Conservation (phyloP, 2,113 vertebrate species). For the Tragelaphus scriptus region DNA sequence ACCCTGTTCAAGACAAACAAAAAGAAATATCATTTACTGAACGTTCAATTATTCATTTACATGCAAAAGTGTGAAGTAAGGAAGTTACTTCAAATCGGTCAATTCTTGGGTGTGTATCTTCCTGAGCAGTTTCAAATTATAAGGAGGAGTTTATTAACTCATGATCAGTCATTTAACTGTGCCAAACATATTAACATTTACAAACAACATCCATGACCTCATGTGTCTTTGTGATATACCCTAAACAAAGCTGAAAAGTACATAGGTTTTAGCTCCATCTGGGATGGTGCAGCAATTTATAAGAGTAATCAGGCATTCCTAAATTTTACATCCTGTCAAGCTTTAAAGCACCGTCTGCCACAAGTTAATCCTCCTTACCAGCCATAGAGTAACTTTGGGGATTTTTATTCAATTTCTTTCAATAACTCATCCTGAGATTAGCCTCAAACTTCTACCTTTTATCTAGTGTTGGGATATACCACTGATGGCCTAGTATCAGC, state of each 20-base stretch:
- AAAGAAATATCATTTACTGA: not conserved
- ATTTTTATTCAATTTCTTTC: not conserved
- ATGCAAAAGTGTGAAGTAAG: not conserved
- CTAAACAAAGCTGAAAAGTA: not conserved
- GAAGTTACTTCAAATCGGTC: not conserved
- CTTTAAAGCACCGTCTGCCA: not conserved
- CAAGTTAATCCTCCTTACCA: not conserved
- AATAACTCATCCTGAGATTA: not conserved
- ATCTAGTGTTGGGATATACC: not conserved
- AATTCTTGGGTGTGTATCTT: not conserved
- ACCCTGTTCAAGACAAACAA: conserved; percentile 82
- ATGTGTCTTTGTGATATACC: not conserved
- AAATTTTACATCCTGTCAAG: not conserved
- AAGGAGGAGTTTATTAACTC: not conserved
- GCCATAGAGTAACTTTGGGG: not conserved
- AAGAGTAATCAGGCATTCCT: not conserved
- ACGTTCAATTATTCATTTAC: not conserved
- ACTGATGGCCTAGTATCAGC: not conserved
- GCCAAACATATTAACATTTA: not conserved
- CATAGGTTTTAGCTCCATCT: not conserved
- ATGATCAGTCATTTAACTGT: not conserved
- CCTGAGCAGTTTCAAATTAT: not conserved
- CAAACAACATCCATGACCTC: not conserved
- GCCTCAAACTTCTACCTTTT: not conserved
- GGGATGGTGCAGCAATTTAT: not conserved